A percentile compares a stretch with the other conserved stretches of the same genome.
These are phyloP conservation scores for Poecilia wingei DNA, from an alignment of 2,797 vertebrate genomes.

Conservation along the genomic window DNA sequence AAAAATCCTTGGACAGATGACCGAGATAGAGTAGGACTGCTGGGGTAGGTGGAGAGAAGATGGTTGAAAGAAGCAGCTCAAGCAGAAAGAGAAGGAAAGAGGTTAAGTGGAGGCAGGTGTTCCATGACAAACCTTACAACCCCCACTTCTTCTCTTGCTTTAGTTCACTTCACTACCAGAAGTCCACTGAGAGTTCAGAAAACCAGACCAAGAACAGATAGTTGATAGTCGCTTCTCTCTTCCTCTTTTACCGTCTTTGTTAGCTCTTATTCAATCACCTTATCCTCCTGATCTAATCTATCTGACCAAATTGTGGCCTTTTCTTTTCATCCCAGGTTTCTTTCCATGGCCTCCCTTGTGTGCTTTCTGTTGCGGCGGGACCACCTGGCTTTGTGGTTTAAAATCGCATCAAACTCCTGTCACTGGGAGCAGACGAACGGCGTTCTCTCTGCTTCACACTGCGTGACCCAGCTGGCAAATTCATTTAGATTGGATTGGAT, in stretches of 20 bases:
- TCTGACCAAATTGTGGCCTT: conserved; percentile 51
- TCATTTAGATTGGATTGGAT: conserved; percentile 73
- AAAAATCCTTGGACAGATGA: conserved; percentile 55
- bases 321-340: conserved; percentile 58
- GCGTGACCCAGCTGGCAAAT: conserved; percentile 73
- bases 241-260: conserved; percentile 59
- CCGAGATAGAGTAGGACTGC: conserved; percentile 50
- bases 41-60: conserved; percentile 66
- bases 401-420: conserved; percentile 59
- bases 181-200: conserved; percentile 52
- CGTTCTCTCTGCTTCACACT: conserved; percentile 43
- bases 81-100: conserved; percentile 84
- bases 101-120: conserved; percentile 87
- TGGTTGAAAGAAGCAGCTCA: conserved; percentile 83
- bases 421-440: conserved; percentile 67
- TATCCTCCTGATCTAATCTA: conserved; percentile 69
- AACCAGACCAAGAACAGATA: conserved; percentile 60
- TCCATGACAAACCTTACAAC: conserved; percentile 75
- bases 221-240: conserved; percentile 65
- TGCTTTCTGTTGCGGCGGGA: conserved; percentile 58
- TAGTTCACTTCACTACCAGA: conserved; percentile 34
- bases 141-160: conserved; percentile 57
- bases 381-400: conserved; percentile 77
- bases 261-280: conserved; percentile 49
- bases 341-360: conserved; percentile 41